phyloP scores from a whole-genome alignment of 2,113 vertebrate genomes.

The Campylorhamphus procurvoides region DNA sequence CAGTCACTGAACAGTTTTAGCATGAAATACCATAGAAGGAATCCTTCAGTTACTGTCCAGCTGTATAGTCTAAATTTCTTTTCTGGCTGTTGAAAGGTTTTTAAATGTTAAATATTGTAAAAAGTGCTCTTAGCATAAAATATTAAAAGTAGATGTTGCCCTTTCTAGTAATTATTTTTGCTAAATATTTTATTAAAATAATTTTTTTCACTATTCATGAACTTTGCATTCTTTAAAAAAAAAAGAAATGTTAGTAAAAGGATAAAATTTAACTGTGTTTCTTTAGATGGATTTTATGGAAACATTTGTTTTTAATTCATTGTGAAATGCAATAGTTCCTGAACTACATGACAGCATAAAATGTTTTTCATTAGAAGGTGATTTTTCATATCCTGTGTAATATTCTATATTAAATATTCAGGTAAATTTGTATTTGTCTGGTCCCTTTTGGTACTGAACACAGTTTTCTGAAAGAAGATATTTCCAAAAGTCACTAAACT shows the following conservation, averaged over 20 bases:
- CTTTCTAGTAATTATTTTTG: not conserved
- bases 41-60: not conserved
- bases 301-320: not conserved
- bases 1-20: not conserved
- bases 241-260: not conserved
- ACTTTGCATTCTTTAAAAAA: not conserved
- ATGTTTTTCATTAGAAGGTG: not conserved
- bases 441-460: not conserved
- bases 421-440: not conserved
- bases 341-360: not conserved
- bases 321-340: not conserved
- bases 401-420: not conserved
- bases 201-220: not conserved
- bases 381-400: not conserved
- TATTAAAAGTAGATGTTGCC: not conserved
- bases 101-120: not conserved
- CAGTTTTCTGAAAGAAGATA: not conserved
- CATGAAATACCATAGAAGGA: not conserved
- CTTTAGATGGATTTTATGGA: not conserved
- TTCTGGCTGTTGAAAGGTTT: not conserved
- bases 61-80: not conserved
- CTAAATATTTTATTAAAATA: not conserved
- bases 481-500: not conserved
- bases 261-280: not conserved
- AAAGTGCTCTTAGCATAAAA: slow-evolving; percentile 12